A percentile compares a stretch with the other conserved stretches of the same genome.
Conservation (phyloP, 1,140 invertebrate species). For the Aphis gossypii region DNA sequence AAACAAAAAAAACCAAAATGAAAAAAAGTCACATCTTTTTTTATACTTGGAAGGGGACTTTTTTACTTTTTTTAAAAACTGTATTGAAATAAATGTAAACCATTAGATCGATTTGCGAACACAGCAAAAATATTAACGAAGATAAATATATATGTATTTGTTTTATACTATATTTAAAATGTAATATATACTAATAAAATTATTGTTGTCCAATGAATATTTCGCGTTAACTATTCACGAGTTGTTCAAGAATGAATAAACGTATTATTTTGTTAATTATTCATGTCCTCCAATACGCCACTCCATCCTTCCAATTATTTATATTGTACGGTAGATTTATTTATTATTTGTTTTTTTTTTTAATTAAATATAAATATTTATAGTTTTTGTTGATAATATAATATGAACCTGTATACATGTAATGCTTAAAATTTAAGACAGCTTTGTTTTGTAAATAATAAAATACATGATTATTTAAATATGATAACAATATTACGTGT, state of each 20-base stretch:
- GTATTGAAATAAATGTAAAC: neutral
- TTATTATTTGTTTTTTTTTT: neutral
- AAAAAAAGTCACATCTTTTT: neutral
- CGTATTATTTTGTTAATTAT: slow-evolving; percentile 8
- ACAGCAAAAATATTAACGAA: neutral
- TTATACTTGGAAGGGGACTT: neutral
- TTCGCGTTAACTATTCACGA: neutral
- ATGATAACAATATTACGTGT: neutral
- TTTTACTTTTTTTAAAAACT: neutral
- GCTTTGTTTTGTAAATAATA: slow-evolving; percentile 50
- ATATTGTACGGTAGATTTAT: slow-evolving; percentile 14
- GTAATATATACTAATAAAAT: neutral
- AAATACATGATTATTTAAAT: slow-evolving; percentile 33
- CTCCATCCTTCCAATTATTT: slow-evolving; percentile 43
- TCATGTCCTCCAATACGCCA: neutral
- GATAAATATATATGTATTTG: neutral
- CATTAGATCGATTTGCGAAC: neutral
- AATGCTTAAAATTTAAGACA: slow-evolving; percentile 33
- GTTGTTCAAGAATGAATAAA: neutral
- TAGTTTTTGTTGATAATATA: slow-evolving; percentile 8
- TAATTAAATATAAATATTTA: neutral
- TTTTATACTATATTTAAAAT: neutral
- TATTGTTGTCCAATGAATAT: slow-evolving; percentile 16
- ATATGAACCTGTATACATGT: slow-evolving; percentile 36
- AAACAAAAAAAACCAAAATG: neutral